Evolutionary conservation across 1,140 invertebrate genomes (phyloP).

Genomic region (Papilio aristodemus): DNA sequence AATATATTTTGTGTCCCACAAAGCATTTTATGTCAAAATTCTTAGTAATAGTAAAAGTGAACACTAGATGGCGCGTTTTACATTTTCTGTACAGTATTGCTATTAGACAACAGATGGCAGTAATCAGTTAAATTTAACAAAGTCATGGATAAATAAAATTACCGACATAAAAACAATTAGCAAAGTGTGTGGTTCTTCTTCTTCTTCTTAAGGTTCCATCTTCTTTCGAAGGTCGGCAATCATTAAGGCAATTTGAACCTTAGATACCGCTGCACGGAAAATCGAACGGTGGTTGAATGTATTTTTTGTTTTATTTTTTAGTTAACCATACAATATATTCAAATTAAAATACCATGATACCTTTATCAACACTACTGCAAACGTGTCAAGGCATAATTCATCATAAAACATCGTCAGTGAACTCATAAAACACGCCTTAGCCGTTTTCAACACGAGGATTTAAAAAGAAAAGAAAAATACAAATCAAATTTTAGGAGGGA

Average conservation of each 20-base stretch:
- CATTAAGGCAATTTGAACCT: too few relatives aligned
- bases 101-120: constrained; percentile 48
- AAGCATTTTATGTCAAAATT: neutral
- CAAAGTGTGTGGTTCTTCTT: too few relatives aligned
- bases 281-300: too few relatives aligned
- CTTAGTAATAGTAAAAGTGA: neutral
- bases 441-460: constrained; percentile 5
- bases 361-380: neutral
- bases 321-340: too few relatives aligned
- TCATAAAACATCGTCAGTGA: constrained; percentile 4
- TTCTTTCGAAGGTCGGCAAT: too few relatives aligned
- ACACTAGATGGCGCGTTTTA: neutral
- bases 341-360: too few relatives aligned
- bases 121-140: neutral
- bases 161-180: too few relatives aligned
- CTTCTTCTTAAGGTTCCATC: too few relatives aligned
- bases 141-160: neutral
- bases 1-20: neutral
- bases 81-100: constrained; percentile 31
- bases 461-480: constrained; percentile 22
- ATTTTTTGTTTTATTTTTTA: too few relatives aligned
- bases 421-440: constrained; percentile 10
- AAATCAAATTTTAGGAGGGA: constrained; percentile 25
- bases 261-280: too few relatives aligned
- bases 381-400: neutral